Evolutionary conservation across 2,888 invertebrate genomes (phyloP).

Genomic region (Miltochrista miniata): DNA sequence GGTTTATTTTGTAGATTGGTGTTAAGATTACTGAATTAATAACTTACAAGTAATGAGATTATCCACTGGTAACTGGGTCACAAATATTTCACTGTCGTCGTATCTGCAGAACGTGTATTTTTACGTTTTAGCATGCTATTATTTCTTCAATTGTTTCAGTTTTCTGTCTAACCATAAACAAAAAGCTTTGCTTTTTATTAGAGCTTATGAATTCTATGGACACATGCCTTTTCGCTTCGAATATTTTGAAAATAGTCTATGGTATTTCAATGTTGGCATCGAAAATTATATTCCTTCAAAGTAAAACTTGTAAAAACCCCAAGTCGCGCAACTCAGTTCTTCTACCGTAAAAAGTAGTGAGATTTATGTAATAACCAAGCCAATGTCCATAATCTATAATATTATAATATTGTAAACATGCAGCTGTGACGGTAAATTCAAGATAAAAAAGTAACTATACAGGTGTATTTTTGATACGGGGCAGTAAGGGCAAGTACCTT

Average conservation of each 20-base stretch:
- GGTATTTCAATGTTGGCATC: too few relatives aligned
- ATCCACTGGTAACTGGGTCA: conserved; percentile 34
- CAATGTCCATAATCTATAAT: too few relatives aligned
- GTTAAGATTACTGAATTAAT: conserved; percentile 15
- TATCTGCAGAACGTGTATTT: conserved; percentile 37
- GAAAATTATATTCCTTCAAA: too few relatives aligned
- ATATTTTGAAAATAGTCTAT: not conserved
- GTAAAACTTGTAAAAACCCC: too few relatives aligned
- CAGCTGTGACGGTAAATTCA: too few relatives aligned
- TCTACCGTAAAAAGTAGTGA: too few relatives aligned
- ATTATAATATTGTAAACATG: too few relatives aligned
- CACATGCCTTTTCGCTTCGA: not conserved
- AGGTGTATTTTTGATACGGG: too few relatives aligned
- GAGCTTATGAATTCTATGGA: not conserved
- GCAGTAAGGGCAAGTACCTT: too few relatives aligned
- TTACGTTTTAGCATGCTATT: conserved; percentile 43
- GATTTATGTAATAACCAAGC: too few relatives aligned
- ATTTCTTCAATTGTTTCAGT: conserved; percentile 53
- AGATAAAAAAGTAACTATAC: too few relatives aligned
- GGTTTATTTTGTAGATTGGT: conserved; percentile 24
- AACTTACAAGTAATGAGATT: conserved; percentile 43
- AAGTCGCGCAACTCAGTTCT: too few relatives aligned
- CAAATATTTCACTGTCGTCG: conserved; percentile 38
- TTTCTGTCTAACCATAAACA: conserved; percentile 44
- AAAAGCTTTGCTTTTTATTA: conserved; percentile 7